Conservation (phyloP, 1,140 invertebrate genomes). For the Apis cerana region DNA sequence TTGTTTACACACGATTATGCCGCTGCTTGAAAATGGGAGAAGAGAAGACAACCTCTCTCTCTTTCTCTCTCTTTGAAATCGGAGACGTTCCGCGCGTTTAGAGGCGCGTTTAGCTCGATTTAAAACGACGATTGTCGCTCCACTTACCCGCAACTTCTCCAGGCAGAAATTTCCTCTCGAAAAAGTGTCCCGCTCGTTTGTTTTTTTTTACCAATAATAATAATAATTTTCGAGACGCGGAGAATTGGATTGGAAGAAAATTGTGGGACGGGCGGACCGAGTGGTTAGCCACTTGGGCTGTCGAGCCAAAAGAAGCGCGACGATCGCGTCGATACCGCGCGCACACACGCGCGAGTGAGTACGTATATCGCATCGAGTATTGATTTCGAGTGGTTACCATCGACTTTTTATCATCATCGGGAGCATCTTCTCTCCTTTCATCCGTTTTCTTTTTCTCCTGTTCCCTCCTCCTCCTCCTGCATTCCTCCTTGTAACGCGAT, state of each 20-base stretch:
- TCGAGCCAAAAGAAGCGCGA: constrained; percentile 9
- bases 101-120: constrained; percentile 35
- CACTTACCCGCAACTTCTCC: no score
- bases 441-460: constrained; percentile 35
- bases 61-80: constrained; percentile 43
- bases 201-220: neutral
- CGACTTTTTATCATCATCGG: constrained; percentile 22
- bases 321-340: constrained; percentile 22
- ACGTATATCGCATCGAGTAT: constrained; percentile 13
- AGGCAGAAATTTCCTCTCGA: no score
- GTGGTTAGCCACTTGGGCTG: constrained; percentile 8
- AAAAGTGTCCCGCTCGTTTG: constrained; percentile 23
- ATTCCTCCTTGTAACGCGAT: constrained; percentile 45
- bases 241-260: neutral
- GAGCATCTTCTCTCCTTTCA: constrained; percentile 39
- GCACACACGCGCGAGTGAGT: neutral
- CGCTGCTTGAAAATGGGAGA: constrained; percentile 15
- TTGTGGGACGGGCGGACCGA: neutral
- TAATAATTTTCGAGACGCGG: no score
- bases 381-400: constrained; percentile 39
- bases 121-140: no score
- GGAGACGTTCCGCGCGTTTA: constrained; percentile 42
- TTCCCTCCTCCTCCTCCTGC: neutral
- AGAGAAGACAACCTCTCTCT: neutral
- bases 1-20: constrained; percentile 46